These are phyloP conservation scores for Andrena chrysosceles DNA, from an alignment of 2,888 invertebrate species.

Conservation along the genomic window DNA sequence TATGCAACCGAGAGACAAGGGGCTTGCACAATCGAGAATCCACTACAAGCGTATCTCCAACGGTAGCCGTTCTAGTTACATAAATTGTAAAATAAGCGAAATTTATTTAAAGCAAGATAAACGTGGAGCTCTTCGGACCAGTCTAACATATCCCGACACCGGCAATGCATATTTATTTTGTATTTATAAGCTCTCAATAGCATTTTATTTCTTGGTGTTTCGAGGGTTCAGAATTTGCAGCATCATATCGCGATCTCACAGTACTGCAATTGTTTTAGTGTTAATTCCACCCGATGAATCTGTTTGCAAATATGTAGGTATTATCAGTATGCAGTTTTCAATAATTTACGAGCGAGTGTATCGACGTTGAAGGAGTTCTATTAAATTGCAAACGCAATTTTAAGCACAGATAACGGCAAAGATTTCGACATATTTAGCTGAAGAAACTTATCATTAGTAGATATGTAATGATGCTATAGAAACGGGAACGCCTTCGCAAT, in stretches of 20 bases:
- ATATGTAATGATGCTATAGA: neutral
- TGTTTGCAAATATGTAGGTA: neutral
- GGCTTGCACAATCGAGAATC: constrained; percentile 78
- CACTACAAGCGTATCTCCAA: constrained; percentile 73
- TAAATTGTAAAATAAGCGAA: neutral
- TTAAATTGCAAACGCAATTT: too few species aligned
- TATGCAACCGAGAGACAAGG: constrained; percentile 75
- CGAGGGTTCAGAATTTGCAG: neutral
- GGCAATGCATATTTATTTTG: constrained; percentile 54
- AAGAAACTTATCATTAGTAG: neutral
- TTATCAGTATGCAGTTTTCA: neutral
- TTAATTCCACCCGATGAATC: neutral
- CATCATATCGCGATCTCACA: neutral
- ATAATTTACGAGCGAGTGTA: neutral
- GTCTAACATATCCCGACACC: constrained; percentile 8
- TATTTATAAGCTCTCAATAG: constrained; percentile 50
- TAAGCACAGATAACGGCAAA: neutral
- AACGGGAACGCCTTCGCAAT: neutral
- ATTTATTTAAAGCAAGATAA: neutral
- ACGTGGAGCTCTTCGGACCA: neutral
- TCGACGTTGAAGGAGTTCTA: neutral
- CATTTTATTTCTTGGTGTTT: constrained; percentile 3
- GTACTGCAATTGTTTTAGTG: neutral
- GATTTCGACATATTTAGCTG: neutral
- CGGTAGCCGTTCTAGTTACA: constrained; percentile 38